A percentile compares a stretch with the other conserved stretches of the same genome.
phyloP scores from a whole-genome alignment of 2,113 vertebrate species.

The Aldabrachelys gigantea region DNA sequence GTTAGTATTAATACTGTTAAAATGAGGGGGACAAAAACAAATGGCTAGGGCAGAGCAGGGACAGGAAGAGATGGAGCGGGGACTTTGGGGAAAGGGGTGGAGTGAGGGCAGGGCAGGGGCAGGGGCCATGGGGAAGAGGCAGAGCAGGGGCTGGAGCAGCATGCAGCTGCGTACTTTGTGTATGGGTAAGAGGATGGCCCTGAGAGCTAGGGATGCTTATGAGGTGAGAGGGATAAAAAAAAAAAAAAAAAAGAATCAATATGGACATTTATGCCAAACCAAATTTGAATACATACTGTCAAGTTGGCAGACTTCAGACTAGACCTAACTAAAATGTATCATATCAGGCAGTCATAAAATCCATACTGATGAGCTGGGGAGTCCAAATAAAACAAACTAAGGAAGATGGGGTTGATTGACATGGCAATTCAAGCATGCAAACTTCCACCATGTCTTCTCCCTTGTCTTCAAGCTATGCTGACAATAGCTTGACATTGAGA shows the following conservation, averaged over 20 bases:
- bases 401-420: not conserved
- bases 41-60: not conserved
- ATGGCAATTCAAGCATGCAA: not conserved
- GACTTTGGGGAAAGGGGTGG: too few relatives aligned
- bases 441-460: not conserved
- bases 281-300: not conserved
- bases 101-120: too few relatives aligned
- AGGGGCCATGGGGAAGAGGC: too few relatives aligned
- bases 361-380: not conserved
- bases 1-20: conserved; percentile 73
- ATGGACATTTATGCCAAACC: not conserved
- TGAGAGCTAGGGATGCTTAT: not conserved
- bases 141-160: too few relatives aligned
- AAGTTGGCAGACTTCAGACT: not conserved
- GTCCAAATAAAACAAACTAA: not conserved
- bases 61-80: too few relatives aligned
- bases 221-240: not conserved
- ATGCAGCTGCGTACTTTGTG: too few relatives aligned
- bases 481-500: not conserved
- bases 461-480: not conserved
- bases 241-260: not conserved
- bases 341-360: not conserved
- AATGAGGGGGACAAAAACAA: not conserved
- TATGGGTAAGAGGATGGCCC: too few relatives aligned
- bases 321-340: not conserved